Evolutionary conservation across 2,888 invertebrate species (phyloP), one percentile per base, ranked within the genome.

Genomic region (Acleris emargana): DNA sequence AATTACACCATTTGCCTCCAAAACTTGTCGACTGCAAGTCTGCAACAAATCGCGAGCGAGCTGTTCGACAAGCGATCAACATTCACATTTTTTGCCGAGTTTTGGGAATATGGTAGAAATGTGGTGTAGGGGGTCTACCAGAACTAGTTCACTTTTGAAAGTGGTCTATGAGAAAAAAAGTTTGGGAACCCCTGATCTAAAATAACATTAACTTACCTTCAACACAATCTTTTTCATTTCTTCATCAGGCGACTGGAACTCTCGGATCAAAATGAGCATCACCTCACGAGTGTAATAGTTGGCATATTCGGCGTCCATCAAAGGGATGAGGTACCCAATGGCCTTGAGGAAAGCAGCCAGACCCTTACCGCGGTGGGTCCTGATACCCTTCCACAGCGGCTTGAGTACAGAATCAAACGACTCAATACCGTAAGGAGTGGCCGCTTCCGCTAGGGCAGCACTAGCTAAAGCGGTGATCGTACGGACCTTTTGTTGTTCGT

Each of bases 221-320:
- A 99, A 93, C 0, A 99, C 99, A 92, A 99, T 99, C 86, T 99
- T 99, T 89, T 99, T 99, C 99, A 99, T 99, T 94, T 99, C 99
- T 88, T 99, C 99, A 87, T 99, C 99, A 0, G 99, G 99, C 64
- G 99, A 99, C 90, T 99, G 99, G 88, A 99, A 99, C 93, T 99
- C 99, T 88, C 99, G 95, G 77, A 99, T 99, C 28, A 99, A 94
- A 87, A 99, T 99, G 42, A 93, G 81, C 99, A 99, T 99, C 84
- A 99, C 99, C 96, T 99, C 99, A 75, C 99, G 95, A 1, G 99
- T 99, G 83, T 99, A 99, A 87, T 99, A 99, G 88, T 99, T 99
- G 0, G 99, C 99, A 81, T 99, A 99, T 89, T 99, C 99, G 64
- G 99, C 99, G 82, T 99, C 99, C 99, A 99, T 99, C 69, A 99